Percentiles rank a stretch among this genome's conserved stretches.
Conservation (phyloP, 2,113 vertebrate genomes). For the Phyllostomus hastatus region DNA sequence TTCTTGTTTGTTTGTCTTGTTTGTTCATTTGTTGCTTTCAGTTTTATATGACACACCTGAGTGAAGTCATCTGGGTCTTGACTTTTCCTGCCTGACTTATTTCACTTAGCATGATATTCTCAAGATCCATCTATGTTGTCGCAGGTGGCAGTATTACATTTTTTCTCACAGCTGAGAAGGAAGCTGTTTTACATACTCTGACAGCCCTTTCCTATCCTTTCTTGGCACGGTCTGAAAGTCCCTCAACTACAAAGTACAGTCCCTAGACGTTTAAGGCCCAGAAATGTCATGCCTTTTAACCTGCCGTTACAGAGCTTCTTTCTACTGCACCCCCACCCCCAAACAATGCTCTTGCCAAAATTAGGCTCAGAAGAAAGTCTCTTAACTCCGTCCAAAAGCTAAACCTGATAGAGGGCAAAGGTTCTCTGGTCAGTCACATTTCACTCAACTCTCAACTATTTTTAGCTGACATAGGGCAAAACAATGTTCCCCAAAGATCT, state of each 20-base stretch:
- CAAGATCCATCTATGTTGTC: not conserved
- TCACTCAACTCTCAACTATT: slow-evolving; percentile 49
- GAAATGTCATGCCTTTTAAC: not conserved
- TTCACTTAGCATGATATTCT: not conserved
- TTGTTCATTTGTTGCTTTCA: not conserved
- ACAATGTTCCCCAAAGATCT: slow-evolving; percentile 55
- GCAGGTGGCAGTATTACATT: not conserved
- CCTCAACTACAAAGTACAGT: not conserved
- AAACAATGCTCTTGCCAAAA: slow-evolving; percentile 43
- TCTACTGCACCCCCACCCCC: not conserved
- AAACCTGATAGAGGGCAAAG: slow-evolving; percentile 59
- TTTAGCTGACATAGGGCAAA: slow-evolving; percentile 53
- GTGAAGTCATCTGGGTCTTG: not conserved
- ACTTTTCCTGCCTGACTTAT: not conserved
- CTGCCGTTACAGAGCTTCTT: not conserved
- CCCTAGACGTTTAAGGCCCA: not conserved
- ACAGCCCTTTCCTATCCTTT: not conserved
- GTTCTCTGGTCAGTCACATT: slow-evolving; percentile 50
- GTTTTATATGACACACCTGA: not conserved
- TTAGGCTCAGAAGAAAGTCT: slow-evolving; percentile 42
- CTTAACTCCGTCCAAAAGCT: slow-evolving; percentile 70
- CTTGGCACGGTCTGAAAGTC: not conserved
- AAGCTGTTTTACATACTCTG: not conserved
- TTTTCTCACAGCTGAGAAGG: not conserved
- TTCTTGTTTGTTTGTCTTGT: not conserved